These are phyloP conservation scores for Paraescarpia echinospica DNA, from an alignment of 1,140 invertebrate species.

Conservation along the genomic window DNA sequence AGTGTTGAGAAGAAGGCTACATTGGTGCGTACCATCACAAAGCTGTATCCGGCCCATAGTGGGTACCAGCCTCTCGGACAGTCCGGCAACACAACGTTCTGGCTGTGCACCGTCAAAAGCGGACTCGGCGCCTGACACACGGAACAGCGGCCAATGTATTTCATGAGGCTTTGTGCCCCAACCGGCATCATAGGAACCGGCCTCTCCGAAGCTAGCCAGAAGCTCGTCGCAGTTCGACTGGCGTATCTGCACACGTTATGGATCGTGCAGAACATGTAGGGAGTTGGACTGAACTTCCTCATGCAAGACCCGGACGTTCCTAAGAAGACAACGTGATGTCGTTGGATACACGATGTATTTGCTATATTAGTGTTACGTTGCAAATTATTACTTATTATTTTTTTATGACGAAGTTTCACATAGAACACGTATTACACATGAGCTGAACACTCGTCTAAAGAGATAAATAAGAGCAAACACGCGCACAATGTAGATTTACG, in stretches of 20 bases:
- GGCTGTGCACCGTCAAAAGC: conserved; percentile 96
- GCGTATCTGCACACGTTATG: conserved; percentile 42
- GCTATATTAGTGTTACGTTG: no score
- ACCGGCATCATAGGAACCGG: conserved; percentile 45
- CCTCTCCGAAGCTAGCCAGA: conserved; percentile 41
- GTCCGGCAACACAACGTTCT: conserved; percentile 80
- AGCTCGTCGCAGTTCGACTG: conserved; percentile 40
- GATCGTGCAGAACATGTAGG: conserved; percentile 44
- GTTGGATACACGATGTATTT: background rate
- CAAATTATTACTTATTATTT: no score
- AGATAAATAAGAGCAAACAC: no score
- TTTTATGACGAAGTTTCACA: no score
- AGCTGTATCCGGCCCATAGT: conserved; percentile 97
- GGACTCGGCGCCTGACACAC: conserved; percentile 93
- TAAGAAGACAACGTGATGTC: conserved; percentile 19
- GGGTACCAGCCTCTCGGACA: conserved; percentile 90
- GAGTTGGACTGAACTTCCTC: conserved; percentile 42
- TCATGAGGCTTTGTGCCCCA: conserved; percentile 18
- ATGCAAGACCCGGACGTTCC: conserved; percentile 45
- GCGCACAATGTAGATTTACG: no score
- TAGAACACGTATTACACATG: no score
- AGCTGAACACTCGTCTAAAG: no score
- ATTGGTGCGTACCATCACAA: conserved; percentile 73
- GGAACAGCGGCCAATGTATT: conserved; percentile 67
- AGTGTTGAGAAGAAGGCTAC: background rate